These are phyloP conservation scores for Petrosia ficiformis DNA, from an alignment of 37 sponge, comb jelly and placozoan genomes.

Conservation along the genomic window DNA sequence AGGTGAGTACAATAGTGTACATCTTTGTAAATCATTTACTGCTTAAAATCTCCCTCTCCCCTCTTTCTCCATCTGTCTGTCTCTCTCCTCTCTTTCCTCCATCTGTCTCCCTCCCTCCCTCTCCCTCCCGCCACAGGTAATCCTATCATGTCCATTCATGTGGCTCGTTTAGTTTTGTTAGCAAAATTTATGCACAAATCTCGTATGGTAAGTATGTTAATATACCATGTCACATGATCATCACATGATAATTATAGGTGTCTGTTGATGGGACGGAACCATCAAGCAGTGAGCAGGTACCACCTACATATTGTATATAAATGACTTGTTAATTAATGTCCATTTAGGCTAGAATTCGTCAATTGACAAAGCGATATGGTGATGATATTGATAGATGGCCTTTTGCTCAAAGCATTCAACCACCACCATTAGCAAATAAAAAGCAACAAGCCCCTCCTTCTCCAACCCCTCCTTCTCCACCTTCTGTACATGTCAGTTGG, in stretches of 20 bases:
- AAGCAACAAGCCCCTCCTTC: not conserved
- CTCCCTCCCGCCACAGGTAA: conserved; percentile 29
- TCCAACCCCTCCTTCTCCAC: conserved; percentile 3
- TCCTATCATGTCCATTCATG: conserved; percentile 27
- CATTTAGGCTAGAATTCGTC: conserved; percentile 33
- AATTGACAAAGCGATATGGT: conserved; percentile 23
- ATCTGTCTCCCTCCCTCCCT: not conserved
- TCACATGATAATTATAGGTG: conserved; percentile 11
- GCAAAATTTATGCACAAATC: conserved; percentile 52
- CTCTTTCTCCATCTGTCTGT: not conserved
- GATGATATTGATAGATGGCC: conserved; percentile 53
- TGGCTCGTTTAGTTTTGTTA: conserved; percentile 24
- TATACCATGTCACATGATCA: not conserved
- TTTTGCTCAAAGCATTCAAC: conserved; percentile 15
- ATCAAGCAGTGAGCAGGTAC: conserved; percentile 38
- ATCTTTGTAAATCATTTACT: not conserved
- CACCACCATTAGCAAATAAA: not conserved
- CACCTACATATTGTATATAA: no score
- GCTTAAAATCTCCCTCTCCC: not conserved
- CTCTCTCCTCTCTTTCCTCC: not conserved
- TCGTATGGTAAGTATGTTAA: conserved; percentile 14
- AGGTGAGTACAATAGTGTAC: conserved; percentile 11
- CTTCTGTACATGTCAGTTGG: conserved; percentile 6
- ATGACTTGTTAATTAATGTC: no score
- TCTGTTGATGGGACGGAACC: conserved; percentile 38